phyloP scores from a whole-genome alignment of 2,113 vertebrate species.

The Cynocephalus volans region DNA sequence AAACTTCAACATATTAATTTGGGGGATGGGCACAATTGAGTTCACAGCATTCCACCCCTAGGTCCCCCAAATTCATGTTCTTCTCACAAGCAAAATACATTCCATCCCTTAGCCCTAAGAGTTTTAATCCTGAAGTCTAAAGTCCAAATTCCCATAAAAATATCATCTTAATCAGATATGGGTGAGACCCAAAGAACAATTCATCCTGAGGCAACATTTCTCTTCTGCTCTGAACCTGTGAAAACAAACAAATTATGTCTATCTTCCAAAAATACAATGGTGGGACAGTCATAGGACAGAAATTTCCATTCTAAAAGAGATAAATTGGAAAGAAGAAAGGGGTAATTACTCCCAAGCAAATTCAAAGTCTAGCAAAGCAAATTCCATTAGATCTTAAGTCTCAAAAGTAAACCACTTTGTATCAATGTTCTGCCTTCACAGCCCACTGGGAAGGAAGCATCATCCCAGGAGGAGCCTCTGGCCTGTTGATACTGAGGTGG shows the following conservation, averaged over 20 bases:
- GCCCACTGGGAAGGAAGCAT: rapidly evolving
- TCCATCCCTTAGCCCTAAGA: background rate
- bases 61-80: background rate
- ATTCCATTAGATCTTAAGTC: background rate
- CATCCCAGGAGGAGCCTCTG: background rate
- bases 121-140: background rate
- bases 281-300: background rate
- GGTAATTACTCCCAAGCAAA: background rate
- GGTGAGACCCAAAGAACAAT: background rate
- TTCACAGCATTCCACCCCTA: background rate
- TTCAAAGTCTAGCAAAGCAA: background rate
- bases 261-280: background rate
- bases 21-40: background rate
- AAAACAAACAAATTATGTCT: background rate
- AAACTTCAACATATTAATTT: background rate
- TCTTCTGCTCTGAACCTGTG: background rate
- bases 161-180: background rate
- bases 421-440: background rate
- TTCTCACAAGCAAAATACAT: background rate
- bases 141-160: background rate
- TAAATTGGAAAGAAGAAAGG: background rate
- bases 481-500: background rate
- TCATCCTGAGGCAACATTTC: background rate
- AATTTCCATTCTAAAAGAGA: background rate
- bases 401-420: background rate